Conservation (phyloP, 2,113 vertebrate species). For the Pseudonaja textilis region DNA sequence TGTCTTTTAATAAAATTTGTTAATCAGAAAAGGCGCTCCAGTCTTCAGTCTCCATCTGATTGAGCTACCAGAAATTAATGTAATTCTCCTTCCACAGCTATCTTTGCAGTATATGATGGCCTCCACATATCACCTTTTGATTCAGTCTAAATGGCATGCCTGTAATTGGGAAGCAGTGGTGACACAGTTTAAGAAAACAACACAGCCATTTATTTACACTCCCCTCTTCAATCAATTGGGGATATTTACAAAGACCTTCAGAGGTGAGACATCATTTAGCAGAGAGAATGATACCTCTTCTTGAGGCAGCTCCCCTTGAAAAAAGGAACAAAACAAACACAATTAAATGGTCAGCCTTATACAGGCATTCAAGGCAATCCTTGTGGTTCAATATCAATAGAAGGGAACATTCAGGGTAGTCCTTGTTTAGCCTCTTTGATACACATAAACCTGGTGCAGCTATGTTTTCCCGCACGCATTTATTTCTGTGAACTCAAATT, state of each 20-base stretch:
- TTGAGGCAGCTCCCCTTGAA: background rate
- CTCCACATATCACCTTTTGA: background rate
- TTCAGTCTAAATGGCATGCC: conserved; percentile 9
- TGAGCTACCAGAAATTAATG: background rate
- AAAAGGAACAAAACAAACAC: background rate
- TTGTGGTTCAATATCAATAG: conserved; percentile 4
- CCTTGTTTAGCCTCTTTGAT: background rate
- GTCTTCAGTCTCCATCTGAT: background rate
- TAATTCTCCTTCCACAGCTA: background rate
- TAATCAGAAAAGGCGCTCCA: too few species aligned
- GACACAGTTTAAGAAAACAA: background rate
- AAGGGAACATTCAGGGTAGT: background rate
- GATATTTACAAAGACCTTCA: background rate
- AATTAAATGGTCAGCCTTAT: conserved; percentile 7
- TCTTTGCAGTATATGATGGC: background rate
- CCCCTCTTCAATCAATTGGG: background rate
- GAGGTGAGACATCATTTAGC: background rate
- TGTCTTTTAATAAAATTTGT: too few species aligned
- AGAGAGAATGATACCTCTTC: background rate
- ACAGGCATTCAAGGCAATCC: background rate
- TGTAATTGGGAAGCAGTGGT: background rate
- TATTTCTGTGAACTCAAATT: conserved; percentile 12
- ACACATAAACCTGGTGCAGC: background rate
- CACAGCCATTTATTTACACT: background rate
- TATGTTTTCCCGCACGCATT: conserved; percentile 7